Percentiles rank a stretch among this genome's conserved stretches.
These are phyloP conservation scores for Lophura nycthemera DNA, from an alignment of 2,113 vertebrate species.

Conservation along the genomic window DNA sequence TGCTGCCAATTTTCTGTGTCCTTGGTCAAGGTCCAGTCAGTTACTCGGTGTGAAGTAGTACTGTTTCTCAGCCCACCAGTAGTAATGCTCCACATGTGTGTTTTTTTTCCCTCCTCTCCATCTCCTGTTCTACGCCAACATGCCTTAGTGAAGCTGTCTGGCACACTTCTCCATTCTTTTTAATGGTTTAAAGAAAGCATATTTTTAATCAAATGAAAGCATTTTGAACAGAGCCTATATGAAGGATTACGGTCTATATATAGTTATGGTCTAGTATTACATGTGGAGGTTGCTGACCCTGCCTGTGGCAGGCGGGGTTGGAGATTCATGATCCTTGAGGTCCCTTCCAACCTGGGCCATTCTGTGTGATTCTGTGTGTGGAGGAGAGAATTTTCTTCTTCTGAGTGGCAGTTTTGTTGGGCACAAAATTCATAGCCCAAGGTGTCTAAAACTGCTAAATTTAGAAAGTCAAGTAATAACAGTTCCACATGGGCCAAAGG, in stretches of 20 bases:
- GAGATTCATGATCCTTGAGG: no score
- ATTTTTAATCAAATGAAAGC: conserved; percentile 34
- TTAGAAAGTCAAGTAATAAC: conserved; percentile 66
- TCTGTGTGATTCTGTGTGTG: no score
- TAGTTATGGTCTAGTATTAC: no score
- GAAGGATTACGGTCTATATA: background rate
- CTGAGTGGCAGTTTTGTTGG: background rate
- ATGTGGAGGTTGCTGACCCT: no score
- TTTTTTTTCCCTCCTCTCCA: background rate
- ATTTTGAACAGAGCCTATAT: conserved; percentile 7
- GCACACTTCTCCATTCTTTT: background rate
- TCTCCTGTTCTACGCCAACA: background rate
- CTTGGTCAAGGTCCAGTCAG: conserved; percentile 53
- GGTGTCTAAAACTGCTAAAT: conserved; percentile 48
- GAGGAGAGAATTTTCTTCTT: background rate
- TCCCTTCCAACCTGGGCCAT: no score
- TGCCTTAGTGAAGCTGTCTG: background rate
- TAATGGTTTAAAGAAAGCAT: conserved; percentile 29
- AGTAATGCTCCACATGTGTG: background rate
- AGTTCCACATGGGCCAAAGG: conserved; percentile 39
- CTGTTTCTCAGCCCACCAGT: conserved; percentile 2
- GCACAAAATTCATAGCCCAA: conserved; percentile 25
- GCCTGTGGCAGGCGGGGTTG: no score
- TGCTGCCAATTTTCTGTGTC: conserved; percentile 28
- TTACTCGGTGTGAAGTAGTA: background rate